phyloP scores from a whole-genome alignment of 1,140 invertebrate species.

The Panagrolaimus sp. region DNA sequence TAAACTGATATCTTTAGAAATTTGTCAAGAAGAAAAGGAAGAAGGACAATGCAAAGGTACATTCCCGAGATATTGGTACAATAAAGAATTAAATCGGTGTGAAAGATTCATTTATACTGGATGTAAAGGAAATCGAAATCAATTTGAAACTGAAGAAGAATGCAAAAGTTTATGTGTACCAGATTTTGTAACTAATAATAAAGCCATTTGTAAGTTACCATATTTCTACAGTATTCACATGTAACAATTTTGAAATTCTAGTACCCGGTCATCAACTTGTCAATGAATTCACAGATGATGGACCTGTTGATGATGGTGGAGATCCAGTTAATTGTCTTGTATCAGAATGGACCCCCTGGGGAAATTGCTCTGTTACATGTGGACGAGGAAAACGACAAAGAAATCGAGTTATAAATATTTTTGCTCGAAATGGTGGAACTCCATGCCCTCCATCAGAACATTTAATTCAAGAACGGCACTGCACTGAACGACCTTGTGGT shows the following conservation, averaged over 20 bases:
- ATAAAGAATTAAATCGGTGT: slow-evolving; percentile 64
- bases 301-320: slow-evolving; percentile 47
- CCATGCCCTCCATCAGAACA: slow-evolving; percentile 65
- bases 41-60: slow-evolving; percentile 65
- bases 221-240: not conserved
- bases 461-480: slow-evolving; percentile 61
- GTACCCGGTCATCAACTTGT: slow-evolving; percentile 51
- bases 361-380: slow-evolving; percentile 70
- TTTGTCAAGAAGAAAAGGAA: slow-evolving; percentile 58
- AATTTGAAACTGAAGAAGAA: slow-evolving; percentile 63
- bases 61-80: slow-evolving; percentile 66
- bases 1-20: too few relatives aligned
- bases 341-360: slow-evolving; percentile 70
- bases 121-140: slow-evolving; percentile 69
- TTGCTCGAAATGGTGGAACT: slow-evolving; percentile 69
- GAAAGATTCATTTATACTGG: slow-evolving; percentile 68
- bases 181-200: slow-evolving; percentile 45
- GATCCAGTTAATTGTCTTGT: slow-evolving; percentile 65
- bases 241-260: slow-evolving; percentile 27
- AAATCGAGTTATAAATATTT: slow-evolving; percentile 61
- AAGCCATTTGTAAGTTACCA: slow-evolving; percentile 38
- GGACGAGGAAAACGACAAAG: slow-evolving; percentile 64
- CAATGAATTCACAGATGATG: slow-evolving; percentile 38
- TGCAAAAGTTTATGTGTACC: slow-evolving; percentile 55
- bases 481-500: slow-evolving; percentile 60